Evolutionary conservation across 2,113 vertebrate species (phyloP).

Genomic region (Oncorhynchus nerka): DNA sequence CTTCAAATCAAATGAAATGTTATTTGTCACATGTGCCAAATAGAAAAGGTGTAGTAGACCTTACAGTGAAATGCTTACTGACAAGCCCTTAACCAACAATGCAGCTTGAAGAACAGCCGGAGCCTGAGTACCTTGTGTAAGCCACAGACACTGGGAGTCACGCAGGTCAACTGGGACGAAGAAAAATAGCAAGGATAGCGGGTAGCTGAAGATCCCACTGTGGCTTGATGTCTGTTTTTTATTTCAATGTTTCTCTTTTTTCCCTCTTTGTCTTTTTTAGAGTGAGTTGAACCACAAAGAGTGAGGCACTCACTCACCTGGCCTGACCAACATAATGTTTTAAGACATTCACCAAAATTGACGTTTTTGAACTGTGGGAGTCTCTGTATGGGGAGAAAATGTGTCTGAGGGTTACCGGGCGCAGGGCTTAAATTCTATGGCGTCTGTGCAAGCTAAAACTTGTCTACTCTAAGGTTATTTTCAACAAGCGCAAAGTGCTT

Average conservation of each 20-base stretch:
- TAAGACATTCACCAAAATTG: slow-evolving; percentile 65
- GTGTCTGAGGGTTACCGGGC: slow-evolving; percentile 8
- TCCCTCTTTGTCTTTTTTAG: not conserved
- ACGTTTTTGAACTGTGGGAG: slow-evolving; percentile 57
- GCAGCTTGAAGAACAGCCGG: too few species aligned
- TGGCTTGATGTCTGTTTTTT: not conserved
- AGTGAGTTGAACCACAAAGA: slow-evolving; percentile 48
- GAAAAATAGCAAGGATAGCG: not conserved
- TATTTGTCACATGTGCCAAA: not conserved
- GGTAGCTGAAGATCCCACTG: not conserved
- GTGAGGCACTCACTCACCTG: slow-evolving; percentile 55
- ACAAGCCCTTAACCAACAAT: too few species aligned
- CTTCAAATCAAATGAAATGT: not conserved
- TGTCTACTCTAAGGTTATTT: not conserved
- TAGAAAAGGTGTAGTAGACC: too few species aligned
- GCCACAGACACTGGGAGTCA: not conserved
- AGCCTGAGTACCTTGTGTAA: not conserved
- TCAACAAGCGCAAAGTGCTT: not conserved
- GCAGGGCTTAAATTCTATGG: not conserved
- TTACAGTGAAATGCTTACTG: too few species aligned
- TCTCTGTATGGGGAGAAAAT: slow-evolving; percentile 28
- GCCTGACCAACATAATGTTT: slow-evolving; percentile 60
- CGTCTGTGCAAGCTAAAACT: slow-evolving; percentile 5
- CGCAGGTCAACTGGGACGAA: not conserved
- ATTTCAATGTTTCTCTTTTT: not conserved